A percentile compares a stretch with the other conserved stretches of the same genome.
Evolutionary conservation across 2,113 vertebrate genomes (phyloP).

Genomic region (Corvus moneduloides): DNA sequence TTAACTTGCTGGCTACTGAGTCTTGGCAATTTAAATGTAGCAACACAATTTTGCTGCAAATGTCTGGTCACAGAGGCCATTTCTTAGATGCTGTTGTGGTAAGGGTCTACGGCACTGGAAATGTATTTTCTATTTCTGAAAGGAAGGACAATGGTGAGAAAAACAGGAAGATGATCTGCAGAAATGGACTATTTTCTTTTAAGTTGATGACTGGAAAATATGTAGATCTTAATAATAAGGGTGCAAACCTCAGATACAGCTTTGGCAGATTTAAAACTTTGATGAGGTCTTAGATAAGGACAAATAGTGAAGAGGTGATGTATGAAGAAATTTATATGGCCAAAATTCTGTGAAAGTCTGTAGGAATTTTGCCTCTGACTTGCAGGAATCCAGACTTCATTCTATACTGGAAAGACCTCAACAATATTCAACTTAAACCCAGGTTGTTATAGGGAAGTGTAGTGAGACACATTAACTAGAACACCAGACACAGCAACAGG

Average conservation of each 20-base stretch:
- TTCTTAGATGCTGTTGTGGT: neutral
- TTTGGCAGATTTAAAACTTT: neutral
- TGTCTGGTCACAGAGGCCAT: constrained; percentile 25
- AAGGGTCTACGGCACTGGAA: neutral
- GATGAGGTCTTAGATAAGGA: neutral
- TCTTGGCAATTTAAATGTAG: constrained; percentile 53
- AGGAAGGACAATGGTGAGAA: neutral
- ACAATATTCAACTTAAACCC: neutral
- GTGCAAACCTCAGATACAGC: neutral
- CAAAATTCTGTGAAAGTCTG: neutral
- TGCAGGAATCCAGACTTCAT: neutral
- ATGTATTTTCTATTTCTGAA: constrained; percentile 37
- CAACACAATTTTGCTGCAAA: constrained; percentile 37
- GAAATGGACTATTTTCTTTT: neutral
- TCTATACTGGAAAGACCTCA: neutral
- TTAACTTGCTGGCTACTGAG: constrained; percentile 34
- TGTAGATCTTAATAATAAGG: neutral
- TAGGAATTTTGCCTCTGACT: neutral
- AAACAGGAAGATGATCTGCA: neutral
- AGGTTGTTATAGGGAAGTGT: neutral
- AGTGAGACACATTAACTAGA: neutral
- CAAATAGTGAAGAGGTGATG: neutral
- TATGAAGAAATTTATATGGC: neutral
- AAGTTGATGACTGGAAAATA: neutral
- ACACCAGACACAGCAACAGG: neutral